These are phyloP conservation scores for Bemisia tabaci DNA, from an alignment of 1,140 invertebrate genomes.

Conservation along the genomic window DNA sequence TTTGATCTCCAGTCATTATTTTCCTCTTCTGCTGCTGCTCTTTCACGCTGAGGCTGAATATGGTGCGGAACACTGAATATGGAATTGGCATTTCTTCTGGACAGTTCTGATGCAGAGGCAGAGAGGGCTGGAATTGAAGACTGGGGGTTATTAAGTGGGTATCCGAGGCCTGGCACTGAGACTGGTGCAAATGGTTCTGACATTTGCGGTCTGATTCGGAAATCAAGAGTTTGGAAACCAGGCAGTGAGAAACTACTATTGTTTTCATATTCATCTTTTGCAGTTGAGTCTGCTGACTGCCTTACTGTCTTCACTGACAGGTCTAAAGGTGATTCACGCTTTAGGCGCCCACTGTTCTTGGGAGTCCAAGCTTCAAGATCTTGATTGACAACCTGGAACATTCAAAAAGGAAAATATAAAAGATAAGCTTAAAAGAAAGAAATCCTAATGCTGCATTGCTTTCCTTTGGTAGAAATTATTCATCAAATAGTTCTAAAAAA, in stretches of 20 bases:
- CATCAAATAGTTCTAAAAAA: no score
- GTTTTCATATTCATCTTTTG: slow-evolving; percentile 42
- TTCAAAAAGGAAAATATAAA: no score
- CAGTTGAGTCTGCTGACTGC: slow-evolving; percentile 69
- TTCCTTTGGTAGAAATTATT: no score
- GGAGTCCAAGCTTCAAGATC: no score
- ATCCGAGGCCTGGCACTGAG: background rate
- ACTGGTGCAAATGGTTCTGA: background rate
- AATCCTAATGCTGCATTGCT: no score
- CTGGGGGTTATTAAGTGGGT: background rate
- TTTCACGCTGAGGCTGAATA: background rate
- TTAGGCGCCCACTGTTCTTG: no score
- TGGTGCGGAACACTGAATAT: background rate
- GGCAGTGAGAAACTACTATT: slow-evolving; percentile 7
- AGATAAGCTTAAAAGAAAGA: no score
- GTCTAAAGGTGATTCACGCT: slow-evolving; percentile 63
- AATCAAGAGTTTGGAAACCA: slow-evolving; percentile 2
- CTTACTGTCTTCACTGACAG: slow-evolving; percentile 72
- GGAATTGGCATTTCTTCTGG: background rate
- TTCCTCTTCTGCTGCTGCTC: background rate
- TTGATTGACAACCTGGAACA: no score
- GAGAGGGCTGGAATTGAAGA: background rate
- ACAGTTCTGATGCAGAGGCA: background rate
- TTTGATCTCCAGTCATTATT: background rate
- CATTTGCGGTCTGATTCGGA: background rate